Conservation (phyloP, 2,888 invertebrate species). For the Thalpophila matura region DNA sequence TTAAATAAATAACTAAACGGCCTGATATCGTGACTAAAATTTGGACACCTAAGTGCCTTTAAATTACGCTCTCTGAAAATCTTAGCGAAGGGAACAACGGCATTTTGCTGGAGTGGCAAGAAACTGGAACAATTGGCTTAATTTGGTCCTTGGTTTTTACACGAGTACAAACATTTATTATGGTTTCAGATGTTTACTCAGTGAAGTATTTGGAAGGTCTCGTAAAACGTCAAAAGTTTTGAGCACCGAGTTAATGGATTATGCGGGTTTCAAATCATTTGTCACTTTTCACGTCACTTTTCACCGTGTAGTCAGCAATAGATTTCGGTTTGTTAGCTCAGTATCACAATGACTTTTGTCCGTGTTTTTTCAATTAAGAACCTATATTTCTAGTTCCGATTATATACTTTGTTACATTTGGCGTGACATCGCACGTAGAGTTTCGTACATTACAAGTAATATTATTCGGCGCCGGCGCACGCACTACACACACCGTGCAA, state of each 20-base stretch:
- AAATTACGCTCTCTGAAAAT: constrained; percentile 31
- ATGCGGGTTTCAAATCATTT: not conserved
- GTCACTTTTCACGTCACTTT: too few species aligned
- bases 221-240: not conserved
- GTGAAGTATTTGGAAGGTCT: not conserved
- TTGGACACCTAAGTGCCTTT: constrained; percentile 21
- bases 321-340: too few species aligned
- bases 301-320: not conserved
- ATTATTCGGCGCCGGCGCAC: too few species aligned
- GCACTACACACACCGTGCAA: too few species aligned
- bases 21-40: constrained; percentile 13
- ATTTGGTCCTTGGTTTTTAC: constrained; percentile 18
- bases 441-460: too few species aligned
- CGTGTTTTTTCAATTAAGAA: too few species aligned
- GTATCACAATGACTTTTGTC: too few species aligned
- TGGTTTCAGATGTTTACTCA: constrained; percentile 2
- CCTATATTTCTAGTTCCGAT: too few species aligned
- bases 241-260: not conserved
- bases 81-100: not conserved
- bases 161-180: constrained; percentile 4
- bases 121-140: constrained; percentile 29
- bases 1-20: constrained; percentile 18
- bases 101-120: constrained; percentile 31
- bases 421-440: too few species aligned
- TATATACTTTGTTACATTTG: too few species aligned